A percentile compares a stretch with the other conserved stretches of the same genome.
Evolutionary conservation across 2,888 invertebrate species (phyloP).

Genomic region (Chloroclystis v-ata): DNA sequence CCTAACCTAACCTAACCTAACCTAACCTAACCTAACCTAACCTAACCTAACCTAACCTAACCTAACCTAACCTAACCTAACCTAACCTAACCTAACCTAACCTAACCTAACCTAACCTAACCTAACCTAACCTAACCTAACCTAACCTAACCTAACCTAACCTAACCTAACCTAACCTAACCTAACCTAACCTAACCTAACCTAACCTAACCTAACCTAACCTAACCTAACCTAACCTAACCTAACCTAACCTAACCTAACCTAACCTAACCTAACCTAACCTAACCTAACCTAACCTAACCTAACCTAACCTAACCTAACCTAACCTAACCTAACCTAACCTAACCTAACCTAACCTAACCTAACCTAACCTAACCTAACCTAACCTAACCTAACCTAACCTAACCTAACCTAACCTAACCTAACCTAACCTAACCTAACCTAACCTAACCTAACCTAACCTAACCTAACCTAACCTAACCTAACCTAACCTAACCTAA

Average conservation of each 20-base stretch:
- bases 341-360: slow-evolving; percentile 16
- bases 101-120: slow-evolving; percentile 21
- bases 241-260: slow-evolving; percentile 15
- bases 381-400: slow-evolving; percentile 27
- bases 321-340: slow-evolving; percentile 16
- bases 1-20: slow-evolving; percentile 23
- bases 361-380: slow-evolving; percentile 17
- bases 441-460: slow-evolving; percentile 18
- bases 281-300: slow-evolving; percentile 14
- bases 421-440: slow-evolving; percentile 9
- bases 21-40: slow-evolving; percentile 24
- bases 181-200: slow-evolving; percentile 10
- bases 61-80: slow-evolving; percentile 22
- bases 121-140: slow-evolving; percentile 20
- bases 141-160: slow-evolving; percentile 20
- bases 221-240: slow-evolving; percentile 16
- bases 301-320: slow-evolving; percentile 15
- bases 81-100: slow-evolving; percentile 21
- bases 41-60: slow-evolving; percentile 24
- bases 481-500: slow-evolving; percentile 24
- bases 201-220: slow-evolving; percentile 16
- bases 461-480: slow-evolving; percentile 21
- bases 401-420: slow-evolving; percentile 15
- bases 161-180: slow-evolving; percentile 10
- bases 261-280: slow-evolving; percentile 14